Evolutionary conservation across 2,888 invertebrate genomes (phyloP).

Genomic region (Matsumyia berberina): DNA sequence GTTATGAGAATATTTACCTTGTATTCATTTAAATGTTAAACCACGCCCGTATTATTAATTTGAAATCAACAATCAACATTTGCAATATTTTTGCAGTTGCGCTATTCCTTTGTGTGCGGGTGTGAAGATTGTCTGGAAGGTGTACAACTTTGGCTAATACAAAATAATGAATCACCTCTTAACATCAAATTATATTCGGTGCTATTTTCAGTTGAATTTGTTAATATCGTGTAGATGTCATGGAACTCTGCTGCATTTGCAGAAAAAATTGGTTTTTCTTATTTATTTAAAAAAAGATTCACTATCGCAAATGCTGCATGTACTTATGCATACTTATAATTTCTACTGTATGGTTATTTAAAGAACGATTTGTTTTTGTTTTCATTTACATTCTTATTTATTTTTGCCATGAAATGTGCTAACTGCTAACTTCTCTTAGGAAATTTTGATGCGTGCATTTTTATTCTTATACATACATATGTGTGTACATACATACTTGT

Average conservation of each 20-base stretch:
- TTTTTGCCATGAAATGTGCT: background rate
- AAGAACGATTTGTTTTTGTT: conserved; percentile 21
- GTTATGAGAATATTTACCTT: background rate
- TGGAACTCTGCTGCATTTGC: conserved; percentile 7
- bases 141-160: conserved; percentile 30
- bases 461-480: too few species aligned
- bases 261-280: background rate
- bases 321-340: background rate
- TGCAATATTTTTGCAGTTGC: conserved; percentile 21
- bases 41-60: conserved; percentile 67
- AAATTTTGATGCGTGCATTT: background rate
- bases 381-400: background rate
- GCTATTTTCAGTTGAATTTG: conserved; percentile 4
- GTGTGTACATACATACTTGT: too few species aligned
- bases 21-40: conserved; percentile 31
- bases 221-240: conserved; percentile 4
- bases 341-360: conserved; percentile 19
- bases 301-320: background rate
- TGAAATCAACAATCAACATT: conserved; percentile 48
- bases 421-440: background rate
- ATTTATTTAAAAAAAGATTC: background rate
- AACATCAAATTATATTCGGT: conserved; percentile 5
- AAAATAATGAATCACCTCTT: conserved; percentile 34
- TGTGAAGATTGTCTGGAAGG: conserved; percentile 34
- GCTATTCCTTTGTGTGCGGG: conserved; percentile 39